A percentile compares a stretch with the other conserved stretches of the same genome.
These are phyloP conservation scores for Clitarchus hookeri DNA, from an alignment of 2,888 invertebrate species.

Conservation along the genomic window DNA sequence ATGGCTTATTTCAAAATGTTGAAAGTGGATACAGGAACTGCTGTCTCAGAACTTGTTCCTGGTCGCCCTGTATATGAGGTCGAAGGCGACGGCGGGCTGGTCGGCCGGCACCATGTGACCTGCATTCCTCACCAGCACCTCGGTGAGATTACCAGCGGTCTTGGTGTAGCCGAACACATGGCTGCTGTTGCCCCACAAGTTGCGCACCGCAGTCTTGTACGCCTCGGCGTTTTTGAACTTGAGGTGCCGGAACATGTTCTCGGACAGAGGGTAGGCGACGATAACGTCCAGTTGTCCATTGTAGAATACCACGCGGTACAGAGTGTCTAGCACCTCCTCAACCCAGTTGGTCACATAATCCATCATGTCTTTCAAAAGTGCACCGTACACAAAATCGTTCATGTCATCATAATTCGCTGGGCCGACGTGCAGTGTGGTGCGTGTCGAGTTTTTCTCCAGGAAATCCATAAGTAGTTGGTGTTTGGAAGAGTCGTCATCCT, in stretches of 20 bases:
- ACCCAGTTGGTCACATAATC: constrained; percentile 62
- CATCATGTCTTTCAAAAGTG: constrained; percentile 61
- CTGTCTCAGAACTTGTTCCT: constrained; percentile 33
- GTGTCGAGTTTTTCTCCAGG: constrained; percentile 56
- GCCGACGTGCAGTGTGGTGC: constrained; percentile 61
- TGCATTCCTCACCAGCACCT: constrained; percentile 49
- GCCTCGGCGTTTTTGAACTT: constrained; percentile 50
- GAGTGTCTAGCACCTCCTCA: constrained; percentile 59
- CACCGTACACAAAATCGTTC: constrained; percentile 59
- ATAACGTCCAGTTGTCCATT: constrained; percentile 57
- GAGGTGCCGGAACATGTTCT: constrained; percentile 51
- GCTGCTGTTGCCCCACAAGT: constrained; percentile 48
- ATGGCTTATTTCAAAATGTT: too few relatives aligned
- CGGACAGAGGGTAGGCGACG: constrained; percentile 54
- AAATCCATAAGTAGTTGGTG: constrained; percentile 46
- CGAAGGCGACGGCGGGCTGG: constrained; percentile 52
- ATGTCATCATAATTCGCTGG: constrained; percentile 57
- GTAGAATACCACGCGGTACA: constrained; percentile 52
- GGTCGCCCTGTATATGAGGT: constrained; percentile 54
- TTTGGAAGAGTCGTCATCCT: background rate
- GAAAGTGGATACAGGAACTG: too few relatives aligned
- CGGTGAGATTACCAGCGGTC: constrained; percentile 46
- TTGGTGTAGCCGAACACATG: constrained; percentile 49
- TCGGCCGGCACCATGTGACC: constrained; percentile 54
- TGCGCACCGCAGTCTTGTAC: constrained; percentile 48